Conservation (phyloP, 2,113 vertebrate species). For the Vireo altiloquus region DNA sequence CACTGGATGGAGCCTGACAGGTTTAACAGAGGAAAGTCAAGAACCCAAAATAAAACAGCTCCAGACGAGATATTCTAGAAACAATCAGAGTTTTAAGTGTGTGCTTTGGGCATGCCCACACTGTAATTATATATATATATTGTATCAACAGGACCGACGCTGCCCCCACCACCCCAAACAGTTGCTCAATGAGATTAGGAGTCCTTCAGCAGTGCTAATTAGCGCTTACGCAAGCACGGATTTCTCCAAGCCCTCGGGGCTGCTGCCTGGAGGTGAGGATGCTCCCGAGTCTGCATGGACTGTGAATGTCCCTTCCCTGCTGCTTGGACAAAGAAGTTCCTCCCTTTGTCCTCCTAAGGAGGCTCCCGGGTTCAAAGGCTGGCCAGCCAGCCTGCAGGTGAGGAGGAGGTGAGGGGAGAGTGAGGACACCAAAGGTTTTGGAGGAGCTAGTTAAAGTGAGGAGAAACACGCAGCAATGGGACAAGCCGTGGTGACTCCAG, state of each 20-base stretch:
- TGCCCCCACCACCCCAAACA: neutral
- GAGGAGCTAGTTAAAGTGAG: too few relatives aligned
- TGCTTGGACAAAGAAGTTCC: neutral
- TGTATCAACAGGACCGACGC: neutral
- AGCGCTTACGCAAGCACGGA: neutral
- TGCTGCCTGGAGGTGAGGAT: neutral
- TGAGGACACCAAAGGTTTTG: too few relatives aligned
- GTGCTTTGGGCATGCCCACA: neutral
- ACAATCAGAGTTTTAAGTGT: neutral
- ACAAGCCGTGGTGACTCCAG: too few relatives aligned
- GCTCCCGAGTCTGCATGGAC: neutral
- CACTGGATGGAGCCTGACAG: neutral
- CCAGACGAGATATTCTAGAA: neutral
- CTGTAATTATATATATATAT: too few relatives aligned
- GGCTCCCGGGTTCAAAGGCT: rapidly evolving
- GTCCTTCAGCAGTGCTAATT: neutral
- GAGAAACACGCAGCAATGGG: too few relatives aligned
- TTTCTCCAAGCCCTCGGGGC: neutral
- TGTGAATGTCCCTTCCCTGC: neutral
- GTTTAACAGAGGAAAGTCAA: neutral
- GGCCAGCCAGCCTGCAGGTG: neutral
- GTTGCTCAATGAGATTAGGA: neutral
- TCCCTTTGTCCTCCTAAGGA: neutral
- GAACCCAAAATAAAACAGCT: neutral
- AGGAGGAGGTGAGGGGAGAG: neutral